Evolutionary conservation across 1,140 invertebrate genomes (phyloP).

Genomic region (Drosophila miranda): DNA sequence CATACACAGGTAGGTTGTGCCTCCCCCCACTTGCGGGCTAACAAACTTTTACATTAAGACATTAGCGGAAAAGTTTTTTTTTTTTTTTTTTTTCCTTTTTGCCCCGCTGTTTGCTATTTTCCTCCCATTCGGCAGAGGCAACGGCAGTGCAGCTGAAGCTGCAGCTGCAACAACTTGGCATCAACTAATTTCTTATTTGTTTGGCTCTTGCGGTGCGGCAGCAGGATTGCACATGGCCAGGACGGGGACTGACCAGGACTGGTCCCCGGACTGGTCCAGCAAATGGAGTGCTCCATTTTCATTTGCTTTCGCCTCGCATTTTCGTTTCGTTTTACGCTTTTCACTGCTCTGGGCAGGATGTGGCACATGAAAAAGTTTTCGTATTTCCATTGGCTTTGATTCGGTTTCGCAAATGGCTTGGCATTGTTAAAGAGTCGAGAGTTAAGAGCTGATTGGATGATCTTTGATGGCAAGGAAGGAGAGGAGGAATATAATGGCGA

Average conservation of each 20-base stretch:
- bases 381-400: slow-evolving; percentile 67
- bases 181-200: slow-evolving; percentile 79
- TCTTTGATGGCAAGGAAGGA: slow-evolving; percentile 44
- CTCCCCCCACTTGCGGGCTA: slow-evolving; percentile 51
- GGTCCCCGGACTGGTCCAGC: slow-evolving; percentile 24
- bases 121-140: slow-evolving; percentile 34
- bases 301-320: slow-evolving; percentile 36
- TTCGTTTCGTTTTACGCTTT: slow-evolving; percentile 21
- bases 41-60: slow-evolving; percentile 81
- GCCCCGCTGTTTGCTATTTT: slow-evolving; percentile 56
- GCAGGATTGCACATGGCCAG: slow-evolving; percentile 24
- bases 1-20: neutral
- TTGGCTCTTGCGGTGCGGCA: slow-evolving; percentile 59
- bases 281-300: slow-evolving; percentile 74
- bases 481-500: slow-evolving; percentile 11
- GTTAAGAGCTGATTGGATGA: slow-evolving; percentile 52
- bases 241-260: neutral
- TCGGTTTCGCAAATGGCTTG: slow-evolving; percentile 56
- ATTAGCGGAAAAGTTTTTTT: slow-evolving; percentile 76
- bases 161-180: slow-evolving; percentile 75
- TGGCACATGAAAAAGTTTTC: slow-evolving; percentile 76
- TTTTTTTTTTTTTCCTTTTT: neutral
- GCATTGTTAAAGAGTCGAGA: slow-evolving; percentile 48
- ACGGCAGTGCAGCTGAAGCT: slow-evolving; percentile 4
- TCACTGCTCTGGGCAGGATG: slow-evolving; percentile 49